Evolutionary conservation across 2,797 vertebrate species (phyloP).

Genomic region (Phylloscopus collybita): DNA sequence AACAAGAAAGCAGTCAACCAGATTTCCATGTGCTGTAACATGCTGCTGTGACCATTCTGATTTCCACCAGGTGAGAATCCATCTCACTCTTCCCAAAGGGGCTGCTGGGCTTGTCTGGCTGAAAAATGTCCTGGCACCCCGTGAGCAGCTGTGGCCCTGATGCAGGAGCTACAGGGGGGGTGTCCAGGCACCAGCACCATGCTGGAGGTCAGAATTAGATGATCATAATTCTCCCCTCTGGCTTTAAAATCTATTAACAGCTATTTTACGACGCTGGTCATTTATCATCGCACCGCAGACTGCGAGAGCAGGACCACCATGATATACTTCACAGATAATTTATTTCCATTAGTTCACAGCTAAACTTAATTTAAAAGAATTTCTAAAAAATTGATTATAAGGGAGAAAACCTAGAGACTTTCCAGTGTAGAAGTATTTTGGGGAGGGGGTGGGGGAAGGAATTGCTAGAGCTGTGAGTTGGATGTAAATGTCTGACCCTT

Average conservation of each 20-base stretch:
- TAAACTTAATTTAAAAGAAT: slow-evolving; percentile 55
- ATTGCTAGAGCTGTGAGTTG: background rate
- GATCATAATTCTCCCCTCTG: slow-evolving; percentile 41
- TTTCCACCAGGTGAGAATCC: background rate
- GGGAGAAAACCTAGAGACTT: background rate
- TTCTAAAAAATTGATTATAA: slow-evolving; percentile 32
- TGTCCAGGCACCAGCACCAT: background rate
- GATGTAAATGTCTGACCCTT: background rate
- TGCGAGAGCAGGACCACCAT: slow-evolving; percentile 48
- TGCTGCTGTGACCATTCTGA: fast-evolving
- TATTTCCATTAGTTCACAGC: slow-evolving; percentile 61
- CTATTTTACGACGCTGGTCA: slow-evolving; percentile 40
- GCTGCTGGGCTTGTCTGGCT: background rate
- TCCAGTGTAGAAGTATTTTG: background rate
- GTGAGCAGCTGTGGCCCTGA: background rate
- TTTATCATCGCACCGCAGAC: background rate
- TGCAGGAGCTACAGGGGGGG: background rate
- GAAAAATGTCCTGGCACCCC: background rate
- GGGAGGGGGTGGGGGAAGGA: background rate
- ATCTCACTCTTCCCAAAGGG: background rate
- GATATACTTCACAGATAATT: slow-evolving; percentile 58
- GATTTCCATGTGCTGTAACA: background rate
- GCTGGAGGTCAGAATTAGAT: slow-evolving; percentile 31
- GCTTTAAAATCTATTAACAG: slow-evolving; percentile 63
- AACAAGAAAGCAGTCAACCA: background rate